Conservation (phyloP, 2,888 invertebrate species). For the Biston stratarius region DNA sequence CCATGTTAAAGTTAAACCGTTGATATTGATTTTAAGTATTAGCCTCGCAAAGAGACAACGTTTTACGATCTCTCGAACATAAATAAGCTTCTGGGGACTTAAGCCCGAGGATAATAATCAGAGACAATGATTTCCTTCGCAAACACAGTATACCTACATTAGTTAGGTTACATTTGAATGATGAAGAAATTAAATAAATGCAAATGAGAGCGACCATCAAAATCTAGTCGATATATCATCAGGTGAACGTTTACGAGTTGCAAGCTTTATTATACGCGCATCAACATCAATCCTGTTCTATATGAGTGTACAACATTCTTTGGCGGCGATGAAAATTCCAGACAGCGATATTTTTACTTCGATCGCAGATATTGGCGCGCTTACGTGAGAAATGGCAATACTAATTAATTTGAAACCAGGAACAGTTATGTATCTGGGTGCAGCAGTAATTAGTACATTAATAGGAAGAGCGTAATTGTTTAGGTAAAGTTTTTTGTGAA, state of each 20-base stretch:
- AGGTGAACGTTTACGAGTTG: slow-evolving; percentile 60
- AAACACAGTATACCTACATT: not conserved
- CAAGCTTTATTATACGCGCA: slow-evolving; percentile 58
- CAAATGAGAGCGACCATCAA: slow-evolving; percentile 46
- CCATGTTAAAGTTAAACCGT: slow-evolving; percentile 24
- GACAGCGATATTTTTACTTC: slow-evolving; percentile 63
- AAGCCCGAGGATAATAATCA: slow-evolving; percentile 7
- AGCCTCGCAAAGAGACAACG: not conserved
- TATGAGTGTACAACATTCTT: slow-evolving; percentile 63
- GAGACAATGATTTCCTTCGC: not conserved
- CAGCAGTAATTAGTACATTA: slow-evolving; percentile 20
- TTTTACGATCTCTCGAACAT: slow-evolving; percentile 18
- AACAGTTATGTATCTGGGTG: slow-evolving; percentile 19
- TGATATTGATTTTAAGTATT: slow-evolving; percentile 24
- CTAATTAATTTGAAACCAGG: slow-evolving; percentile 43
- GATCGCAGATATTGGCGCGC: slow-evolving; percentile 55
- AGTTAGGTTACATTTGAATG: not conserved
- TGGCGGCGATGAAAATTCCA: slow-evolving; percentile 63
- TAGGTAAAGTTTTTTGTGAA: slow-evolving; percentile 13
- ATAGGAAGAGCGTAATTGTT: slow-evolving; percentile 9
- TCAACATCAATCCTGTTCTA: slow-evolving; percentile 59
- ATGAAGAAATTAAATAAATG: slow-evolving; percentile 28
- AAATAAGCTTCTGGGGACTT: slow-evolving; percentile 17
- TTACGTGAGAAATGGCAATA: slow-evolving; percentile 61
- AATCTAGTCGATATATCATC: slow-evolving; percentile 55